Evolutionary conservation across 2,113 vertebrate species (phyloP).

Genomic region (Podarcis cretensis): DNA sequence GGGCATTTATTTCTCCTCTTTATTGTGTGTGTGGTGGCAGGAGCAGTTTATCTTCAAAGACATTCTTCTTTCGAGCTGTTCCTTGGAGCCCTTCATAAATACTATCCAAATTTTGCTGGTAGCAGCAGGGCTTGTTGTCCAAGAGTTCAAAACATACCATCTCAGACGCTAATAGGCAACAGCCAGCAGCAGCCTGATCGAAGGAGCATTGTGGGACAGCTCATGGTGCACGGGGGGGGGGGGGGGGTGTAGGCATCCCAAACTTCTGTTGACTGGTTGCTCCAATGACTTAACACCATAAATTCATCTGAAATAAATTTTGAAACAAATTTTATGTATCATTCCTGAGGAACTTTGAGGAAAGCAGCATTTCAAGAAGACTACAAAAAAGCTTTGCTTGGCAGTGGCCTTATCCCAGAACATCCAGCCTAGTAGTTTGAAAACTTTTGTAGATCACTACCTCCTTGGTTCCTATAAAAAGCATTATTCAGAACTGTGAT

Average conservation of each 20-base stretch:
- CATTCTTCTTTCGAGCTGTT: neutral
- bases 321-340: neutral
- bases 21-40: neutral
- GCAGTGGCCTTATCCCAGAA: neutral
- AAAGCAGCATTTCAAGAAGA: neutral
- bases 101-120: neutral
- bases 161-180: neutral
- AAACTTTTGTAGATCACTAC: too few species aligned
- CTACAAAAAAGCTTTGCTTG: neutral
- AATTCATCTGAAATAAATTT: neutral
- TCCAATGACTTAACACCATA: neutral
- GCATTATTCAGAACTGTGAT: too few species aligned
- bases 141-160: neutral
- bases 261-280: neutral
- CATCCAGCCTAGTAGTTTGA: neutral
- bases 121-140: neutral
- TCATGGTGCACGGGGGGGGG: too few species aligned
- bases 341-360: neutral
- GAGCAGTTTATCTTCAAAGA: neutral
- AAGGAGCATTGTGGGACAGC: neutral
- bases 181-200: neutral
- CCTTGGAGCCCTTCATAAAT: neutral
- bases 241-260: too few species aligned
- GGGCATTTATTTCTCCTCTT: slow-evolving; percentile 1
- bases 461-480: too few species aligned